Evolutionary conservation across 2,888 invertebrate genomes (phyloP).

Genomic region (Rotaria sp.): DNA sequence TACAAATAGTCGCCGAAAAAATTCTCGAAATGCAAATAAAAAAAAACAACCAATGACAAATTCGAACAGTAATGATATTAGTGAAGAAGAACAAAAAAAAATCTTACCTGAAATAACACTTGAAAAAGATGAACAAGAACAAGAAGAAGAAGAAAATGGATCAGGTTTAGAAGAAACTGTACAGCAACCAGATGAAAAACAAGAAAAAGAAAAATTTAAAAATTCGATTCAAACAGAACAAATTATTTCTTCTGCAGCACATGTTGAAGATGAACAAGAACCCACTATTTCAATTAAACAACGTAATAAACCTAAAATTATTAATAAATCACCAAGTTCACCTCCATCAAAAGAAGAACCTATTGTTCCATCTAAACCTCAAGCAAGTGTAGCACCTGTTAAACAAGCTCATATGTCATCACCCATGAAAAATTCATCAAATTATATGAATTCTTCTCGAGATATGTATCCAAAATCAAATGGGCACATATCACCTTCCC

Average conservation of each 20-base stretch:
- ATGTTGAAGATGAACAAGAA: neutral
- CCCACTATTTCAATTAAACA: neutral
- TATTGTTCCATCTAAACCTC: neutral
- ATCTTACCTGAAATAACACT: neutral
- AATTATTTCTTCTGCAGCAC: neutral
- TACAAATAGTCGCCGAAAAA: neutral
- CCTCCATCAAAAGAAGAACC: neutral
- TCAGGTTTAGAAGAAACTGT: neutral
- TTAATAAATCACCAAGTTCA: neutral
- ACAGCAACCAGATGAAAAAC: neutral
- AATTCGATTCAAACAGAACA: neutral
- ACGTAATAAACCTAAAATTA: neutral
- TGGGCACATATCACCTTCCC: neutral
- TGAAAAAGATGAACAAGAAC: neutral
- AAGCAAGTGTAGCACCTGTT: constrained; percentile 23
- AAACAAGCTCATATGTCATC: neutral
- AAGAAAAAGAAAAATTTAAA: neutral
- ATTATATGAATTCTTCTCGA: neutral
- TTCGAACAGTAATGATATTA: neutral
- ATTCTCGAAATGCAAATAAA: neutral
- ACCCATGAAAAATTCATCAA: neutral
- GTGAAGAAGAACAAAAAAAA: neutral
- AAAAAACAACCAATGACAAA: neutral
- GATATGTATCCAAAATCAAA: neutral
- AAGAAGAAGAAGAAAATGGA: neutral